Base-by-base conservation (phyloP, 2,113 vertebrate genomes). In the Lagopus leucura region DNA sequence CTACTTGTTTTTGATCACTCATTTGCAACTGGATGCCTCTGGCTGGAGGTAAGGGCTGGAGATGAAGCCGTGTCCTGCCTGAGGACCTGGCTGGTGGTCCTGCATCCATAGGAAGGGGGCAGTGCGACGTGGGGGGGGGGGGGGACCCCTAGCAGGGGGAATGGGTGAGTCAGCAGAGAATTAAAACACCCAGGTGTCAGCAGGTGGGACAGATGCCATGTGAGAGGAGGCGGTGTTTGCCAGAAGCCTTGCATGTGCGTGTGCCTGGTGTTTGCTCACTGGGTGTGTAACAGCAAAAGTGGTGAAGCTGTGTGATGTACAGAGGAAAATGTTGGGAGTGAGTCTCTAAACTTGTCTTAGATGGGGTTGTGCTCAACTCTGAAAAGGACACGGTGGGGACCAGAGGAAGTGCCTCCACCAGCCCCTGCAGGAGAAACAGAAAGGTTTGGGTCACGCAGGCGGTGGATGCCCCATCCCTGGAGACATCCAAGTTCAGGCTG, bases 1-100 rank as follows among this genome's bases (percentile, higher is more conserved):
- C 38, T 92, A 82, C 89, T 94, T 92, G 92, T 71, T 96, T 93
- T 91, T 88, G 48, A 94, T 94, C 91, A 40, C 83, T 91, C 82
- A 87, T 72, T 52, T 72, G 78, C 74, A 94, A 4, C 73, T 80
- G 72, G 78, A 79, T 7, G n/a, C 54, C 78, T 86, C 80, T 92
- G 88, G 78, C 63, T 87, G 83, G 65, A 92, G 81, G 58, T 79
- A 72, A 92, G 57, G 70, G 70, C 93, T 77, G 74, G 88, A 93
- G 40, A 45, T 0, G 13, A 52, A 89, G 50, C 55, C 65, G 38
- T 28, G 7, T 24, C 48, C 38, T 57, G 54, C 60, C 66, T 32
- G 34, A 32, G 58, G 57, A 73, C 21, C 10, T 15, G 70, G 81
- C 57, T 69, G 42, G 42, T 82, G 71, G 54, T 94, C 57, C n/a